Base-by-base conservation (phyloP, 2,888 invertebrate genomes). In the Seladonia tumulorum region DNA sequence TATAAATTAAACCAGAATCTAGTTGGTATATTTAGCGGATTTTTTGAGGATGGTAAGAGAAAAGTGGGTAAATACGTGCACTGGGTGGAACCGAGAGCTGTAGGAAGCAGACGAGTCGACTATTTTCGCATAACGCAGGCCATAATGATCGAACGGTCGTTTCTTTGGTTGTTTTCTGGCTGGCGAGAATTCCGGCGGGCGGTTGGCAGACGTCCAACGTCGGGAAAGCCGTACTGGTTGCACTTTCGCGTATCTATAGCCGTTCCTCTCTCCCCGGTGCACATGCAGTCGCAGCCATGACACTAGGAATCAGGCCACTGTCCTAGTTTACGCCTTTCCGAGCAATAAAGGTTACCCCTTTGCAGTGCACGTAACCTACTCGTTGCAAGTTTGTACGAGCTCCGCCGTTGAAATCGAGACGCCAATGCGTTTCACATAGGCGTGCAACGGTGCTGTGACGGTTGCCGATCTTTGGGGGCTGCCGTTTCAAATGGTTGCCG, bases 221-320 rank as follows among this genome's bases (percentile, higher is more conserved):
- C 68, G 70, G 72, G 82, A 77, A 63, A 63, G 16, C 22, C 35
- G 87, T 88, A 86, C 88, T 87, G 89, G 88, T 87, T 90, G 89
- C 88, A 90, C 89, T 88, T 86, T 87, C 81, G 83, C 84, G 85
- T 83, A 88, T 79, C 83, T 92, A 86, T 86, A 88, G 85, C 78
- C 83, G 83, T 88, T 88, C 89, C 87, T 88, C 89, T 88, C 86
- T 88, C 82, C 84, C 87, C 86, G 90, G 87, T 88, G 90, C 90
- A 92, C 91, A 92, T 92, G 93, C 92, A 91, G 90, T 87, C 86
- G 91, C 92, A 93, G 93, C 94, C 94, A 93, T 94, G 94, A 94
- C 94, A 94, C 93, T 93, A 87, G 83, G 92, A 94, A 93, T 92
- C 93, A 94, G 94, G 94, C 91, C 94, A 93, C 92, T 93, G 94